A percentile compares a stretch with the other conserved stretches of the same genome.
Evolutionary conservation across 1,140 invertebrate genomes (phyloP).

Genomic region (Halictus rubicundus): DNA sequence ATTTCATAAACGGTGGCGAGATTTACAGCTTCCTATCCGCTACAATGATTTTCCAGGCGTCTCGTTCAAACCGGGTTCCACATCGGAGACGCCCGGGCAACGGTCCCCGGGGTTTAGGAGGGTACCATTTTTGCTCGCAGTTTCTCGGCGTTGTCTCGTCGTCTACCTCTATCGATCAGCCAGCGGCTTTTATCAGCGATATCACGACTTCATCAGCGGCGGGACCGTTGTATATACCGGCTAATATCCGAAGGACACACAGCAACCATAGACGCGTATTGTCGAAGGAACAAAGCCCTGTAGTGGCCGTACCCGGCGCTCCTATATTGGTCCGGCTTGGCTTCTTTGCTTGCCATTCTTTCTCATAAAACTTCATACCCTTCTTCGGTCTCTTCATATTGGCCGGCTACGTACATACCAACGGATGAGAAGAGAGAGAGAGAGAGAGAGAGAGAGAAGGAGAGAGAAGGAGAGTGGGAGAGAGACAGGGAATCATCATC

Average conservation of each 20-base stretch:
- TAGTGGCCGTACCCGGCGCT: slow-evolving; percentile 53
- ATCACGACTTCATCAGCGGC: slow-evolving; percentile 72
- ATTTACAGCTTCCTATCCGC: no score
- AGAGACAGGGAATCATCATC: slow-evolving; percentile 13
- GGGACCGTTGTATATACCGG: slow-evolving; percentile 66
- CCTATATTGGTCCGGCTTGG: slow-evolving; percentile 45
- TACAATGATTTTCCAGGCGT: no score
- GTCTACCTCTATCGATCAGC: slow-evolving; percentile 17
- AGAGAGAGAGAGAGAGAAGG: not conserved
- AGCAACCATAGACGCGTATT: slow-evolving; percentile 61
- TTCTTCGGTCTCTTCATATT: slow-evolving; percentile 45
- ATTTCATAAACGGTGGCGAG: no score
- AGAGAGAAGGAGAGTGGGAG: slow-evolving; percentile 16
- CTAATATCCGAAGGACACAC: slow-evolving; percentile 68
- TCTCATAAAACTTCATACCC: slow-evolving; percentile 62
- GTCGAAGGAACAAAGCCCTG: slow-evolving; percentile 72
- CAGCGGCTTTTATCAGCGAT: slow-evolving; percentile 54
- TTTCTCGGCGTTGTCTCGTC: not conserved
- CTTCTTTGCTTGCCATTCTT: slow-evolving; percentile 56
- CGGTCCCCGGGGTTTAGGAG: not conserved
- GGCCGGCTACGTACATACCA: not conserved
- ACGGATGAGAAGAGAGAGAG: slow-evolving; percentile 11
- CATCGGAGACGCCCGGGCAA: not conserved
- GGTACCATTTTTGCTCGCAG: not conserved
- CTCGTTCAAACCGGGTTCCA: no score